A percentile compares a stretch with the other conserved stretches of the same genome.
phyloP scores from a whole-genome alignment of 2,113 vertebrate species.

The Corydoras sp. region DNA sequence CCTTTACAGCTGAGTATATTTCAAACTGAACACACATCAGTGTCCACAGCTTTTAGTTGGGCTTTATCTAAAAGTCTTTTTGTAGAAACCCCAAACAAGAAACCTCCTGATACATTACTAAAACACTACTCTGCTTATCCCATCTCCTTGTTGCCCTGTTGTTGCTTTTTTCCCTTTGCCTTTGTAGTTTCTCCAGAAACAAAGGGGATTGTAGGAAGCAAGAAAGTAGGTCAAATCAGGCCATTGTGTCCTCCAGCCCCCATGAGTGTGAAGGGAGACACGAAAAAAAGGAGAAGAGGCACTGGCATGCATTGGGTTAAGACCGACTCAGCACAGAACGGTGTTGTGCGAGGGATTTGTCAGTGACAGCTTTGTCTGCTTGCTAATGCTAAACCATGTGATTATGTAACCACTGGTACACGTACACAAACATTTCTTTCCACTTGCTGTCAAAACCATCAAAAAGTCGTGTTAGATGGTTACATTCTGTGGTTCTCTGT shows the following conservation, averaged over 20 bases:
- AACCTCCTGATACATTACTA: background rate
- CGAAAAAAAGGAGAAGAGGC: conserved; percentile 24
- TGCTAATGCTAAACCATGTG: conserved; percentile 50
- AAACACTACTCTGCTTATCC: background rate
- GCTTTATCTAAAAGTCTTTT: background rate
- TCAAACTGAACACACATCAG: too few species aligned
- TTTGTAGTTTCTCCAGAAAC: conserved; percentile 45
- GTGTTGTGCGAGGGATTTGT: conserved; percentile 29
- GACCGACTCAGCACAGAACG: conserved; percentile 1
- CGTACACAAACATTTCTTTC: conserved; percentile 7
- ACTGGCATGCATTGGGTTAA: conserved; percentile 32
- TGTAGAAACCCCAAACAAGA: background rate
- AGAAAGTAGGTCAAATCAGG: conserved; percentile 67
- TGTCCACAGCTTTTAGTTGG: too few species aligned
- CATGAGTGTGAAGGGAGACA: background rate
- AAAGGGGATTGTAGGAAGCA: conserved; percentile 58
- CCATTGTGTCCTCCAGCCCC: conserved; percentile 22
- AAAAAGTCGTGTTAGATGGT: background rate
- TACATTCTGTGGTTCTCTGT: background rate
- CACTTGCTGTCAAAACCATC: background rate
- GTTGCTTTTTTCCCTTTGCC: background rate
- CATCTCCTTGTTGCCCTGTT: conserved; percentile 6
- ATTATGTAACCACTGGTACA: conserved; percentile 24
- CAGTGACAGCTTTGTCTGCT: conserved; percentile 37
- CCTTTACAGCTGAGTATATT: too few species aligned